Conservation (phyloP, 2,113 vertebrate genomes). For the Petroica traversi region DNA sequence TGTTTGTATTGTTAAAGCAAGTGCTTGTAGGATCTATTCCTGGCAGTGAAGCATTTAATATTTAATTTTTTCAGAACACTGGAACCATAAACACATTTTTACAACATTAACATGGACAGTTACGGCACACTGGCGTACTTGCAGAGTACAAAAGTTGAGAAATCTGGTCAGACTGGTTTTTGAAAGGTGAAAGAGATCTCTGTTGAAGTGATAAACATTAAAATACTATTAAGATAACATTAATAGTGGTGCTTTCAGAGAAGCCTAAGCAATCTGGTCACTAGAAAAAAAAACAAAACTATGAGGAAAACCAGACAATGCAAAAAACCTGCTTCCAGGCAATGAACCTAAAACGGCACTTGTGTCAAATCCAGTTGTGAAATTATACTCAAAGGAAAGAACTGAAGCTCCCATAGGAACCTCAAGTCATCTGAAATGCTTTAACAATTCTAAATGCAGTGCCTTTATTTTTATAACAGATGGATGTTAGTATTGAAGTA, state of each 20-base stretch:
- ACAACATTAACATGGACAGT: not conserved
- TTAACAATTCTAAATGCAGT: not conserved
- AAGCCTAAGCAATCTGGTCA: not conserved
- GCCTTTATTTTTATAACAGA: not conserved
- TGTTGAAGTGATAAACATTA: slow-evolving; percentile 28
- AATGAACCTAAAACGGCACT: not conserved
- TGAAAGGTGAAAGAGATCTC: not conserved
- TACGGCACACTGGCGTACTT: not conserved
- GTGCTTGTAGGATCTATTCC: not conserved
- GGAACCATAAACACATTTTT: not conserved
- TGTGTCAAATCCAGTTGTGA: slow-evolving; percentile 13
- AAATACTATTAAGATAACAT: slow-evolving; percentile 38
- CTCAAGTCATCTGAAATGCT: not conserved
- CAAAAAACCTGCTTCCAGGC: not conserved
- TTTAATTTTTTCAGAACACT: not conserved
- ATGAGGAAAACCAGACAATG: not conserved
- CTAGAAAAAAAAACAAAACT: not conserved
- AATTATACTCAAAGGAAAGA: slow-evolving; percentile 15
- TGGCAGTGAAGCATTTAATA: not conserved
- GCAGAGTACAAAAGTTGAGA: not conserved
- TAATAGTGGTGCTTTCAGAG: not conserved
- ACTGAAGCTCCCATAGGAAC: not conserved
- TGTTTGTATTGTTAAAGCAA: not conserved
- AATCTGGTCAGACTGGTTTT: slow-evolving; percentile 59
- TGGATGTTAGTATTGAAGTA: not conserved